Percentiles rank a stretch among this genome's conserved stretches.
phyloP scores from a whole-genome alignment of 64 coral and sea anemone species.

The Exaiptasia diaphana region DNA sequence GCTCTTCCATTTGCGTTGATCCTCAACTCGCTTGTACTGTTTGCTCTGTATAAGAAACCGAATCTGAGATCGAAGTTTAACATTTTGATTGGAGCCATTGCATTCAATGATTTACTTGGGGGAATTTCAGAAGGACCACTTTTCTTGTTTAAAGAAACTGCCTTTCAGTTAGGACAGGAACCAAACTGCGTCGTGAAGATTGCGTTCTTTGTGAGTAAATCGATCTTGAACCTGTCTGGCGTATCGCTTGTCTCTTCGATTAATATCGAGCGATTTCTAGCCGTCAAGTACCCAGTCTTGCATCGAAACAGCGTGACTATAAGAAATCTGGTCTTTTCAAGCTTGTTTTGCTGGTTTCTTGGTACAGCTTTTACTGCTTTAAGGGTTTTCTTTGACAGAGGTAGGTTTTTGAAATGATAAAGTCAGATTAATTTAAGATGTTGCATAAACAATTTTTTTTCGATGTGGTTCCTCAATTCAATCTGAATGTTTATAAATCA shows the following conservation, averaged over 20 bases:
- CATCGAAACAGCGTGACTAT: neutral
- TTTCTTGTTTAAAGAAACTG: neutral
- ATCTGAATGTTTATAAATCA: no score
- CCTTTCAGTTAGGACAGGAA: neutral
- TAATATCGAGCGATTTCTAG: neutral
- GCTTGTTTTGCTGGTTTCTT: no score
- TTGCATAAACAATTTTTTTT: no score
- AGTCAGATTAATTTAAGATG: no score
- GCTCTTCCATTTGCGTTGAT: neutral
- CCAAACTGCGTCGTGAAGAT: no score
- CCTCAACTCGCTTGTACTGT: neutral
- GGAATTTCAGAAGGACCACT: neutral
- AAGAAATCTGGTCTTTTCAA: neutral
- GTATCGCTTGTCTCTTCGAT: neutral
- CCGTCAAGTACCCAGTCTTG: neutral
- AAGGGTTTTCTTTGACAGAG: no score
- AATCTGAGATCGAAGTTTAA: neutral
- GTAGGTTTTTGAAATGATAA: no score
- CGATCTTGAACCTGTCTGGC: no score
- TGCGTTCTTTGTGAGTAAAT: no score
- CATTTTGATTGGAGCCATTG: neutral
- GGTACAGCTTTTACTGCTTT: no score
- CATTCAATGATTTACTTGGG: neutral
- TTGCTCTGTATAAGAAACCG: neutral
- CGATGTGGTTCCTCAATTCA: no score